phyloP scores from a whole-genome alignment of 2,113 vertebrate species.

The Tauraco erythrolophus region DNA sequence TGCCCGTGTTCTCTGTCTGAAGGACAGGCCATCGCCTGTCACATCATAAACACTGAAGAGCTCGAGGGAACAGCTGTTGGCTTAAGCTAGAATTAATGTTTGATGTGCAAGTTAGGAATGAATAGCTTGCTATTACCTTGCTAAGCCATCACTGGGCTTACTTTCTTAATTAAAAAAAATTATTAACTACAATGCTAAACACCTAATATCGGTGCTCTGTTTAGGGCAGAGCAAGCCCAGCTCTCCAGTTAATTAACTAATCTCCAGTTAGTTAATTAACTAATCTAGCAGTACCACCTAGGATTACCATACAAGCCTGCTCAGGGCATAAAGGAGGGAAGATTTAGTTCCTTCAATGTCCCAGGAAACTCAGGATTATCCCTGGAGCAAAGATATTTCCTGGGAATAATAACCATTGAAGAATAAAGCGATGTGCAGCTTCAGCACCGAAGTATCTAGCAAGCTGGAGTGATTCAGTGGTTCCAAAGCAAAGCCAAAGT shows the following conservation, averaged over 20 bases:
- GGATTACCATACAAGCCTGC: neutral
- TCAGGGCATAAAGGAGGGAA: neutral
- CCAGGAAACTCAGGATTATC: neutral
- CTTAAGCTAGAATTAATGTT: neutral
- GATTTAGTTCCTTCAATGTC: neutral
- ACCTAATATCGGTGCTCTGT: rapidly evolving
- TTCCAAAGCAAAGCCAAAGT: neutral
- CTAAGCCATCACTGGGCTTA: neutral
- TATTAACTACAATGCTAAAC: neutral
- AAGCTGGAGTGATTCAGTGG: neutral
- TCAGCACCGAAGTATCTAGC: neutral
- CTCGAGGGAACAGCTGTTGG: neutral
- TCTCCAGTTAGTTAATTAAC: neutral
- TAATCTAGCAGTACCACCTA: neutral
- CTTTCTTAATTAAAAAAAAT: neutral
- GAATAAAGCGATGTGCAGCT: neutral
- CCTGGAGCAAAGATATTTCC: neutral
- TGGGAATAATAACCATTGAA: neutral
- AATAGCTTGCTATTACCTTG: neutral
- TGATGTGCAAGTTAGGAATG: neutral
- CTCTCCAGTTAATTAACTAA: neutral
- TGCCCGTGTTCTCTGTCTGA: neutral
- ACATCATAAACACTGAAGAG: neutral
- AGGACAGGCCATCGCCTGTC: neutral
- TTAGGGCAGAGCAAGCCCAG: neutral